Conservation (phyloP, 2,113 vertebrate genomes). For the Heloderma charlesbogerti region DNA sequence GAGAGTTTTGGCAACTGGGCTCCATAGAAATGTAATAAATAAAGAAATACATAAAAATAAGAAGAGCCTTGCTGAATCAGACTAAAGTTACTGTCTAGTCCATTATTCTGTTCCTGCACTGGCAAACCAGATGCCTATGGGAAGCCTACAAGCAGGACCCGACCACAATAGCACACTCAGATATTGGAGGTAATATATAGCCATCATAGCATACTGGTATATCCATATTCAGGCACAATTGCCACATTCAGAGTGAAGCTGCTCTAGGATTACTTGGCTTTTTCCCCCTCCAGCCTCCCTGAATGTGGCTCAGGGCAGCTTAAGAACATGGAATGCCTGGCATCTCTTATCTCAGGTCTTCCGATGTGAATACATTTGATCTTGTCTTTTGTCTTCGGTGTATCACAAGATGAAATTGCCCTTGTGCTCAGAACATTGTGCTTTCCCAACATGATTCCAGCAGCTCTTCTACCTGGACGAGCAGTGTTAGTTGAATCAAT, state of each 20-base stretch:
- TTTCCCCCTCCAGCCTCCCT: not conserved
- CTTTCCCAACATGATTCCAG: not conserved
- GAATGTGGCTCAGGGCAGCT: not conserved
- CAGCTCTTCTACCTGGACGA: not conserved
- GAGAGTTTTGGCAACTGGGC: too few species aligned
- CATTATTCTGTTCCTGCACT: too few species aligned
- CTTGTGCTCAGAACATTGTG: not conserved
- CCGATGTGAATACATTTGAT: not conserved
- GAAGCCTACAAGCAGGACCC: too few species aligned
- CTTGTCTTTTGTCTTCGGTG: not conserved
- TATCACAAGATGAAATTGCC: not conserved
- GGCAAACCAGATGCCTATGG: too few species aligned
- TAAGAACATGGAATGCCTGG: not conserved
- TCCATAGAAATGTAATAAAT: too few species aligned
- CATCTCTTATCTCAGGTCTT: not conserved
- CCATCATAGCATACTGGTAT: not conserved
- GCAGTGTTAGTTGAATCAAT: slow-evolving; percentile 13
- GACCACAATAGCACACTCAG: too few species aligned
- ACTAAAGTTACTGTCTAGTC: too few species aligned
- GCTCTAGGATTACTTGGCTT: not conserved
- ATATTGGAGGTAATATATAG: not conserved
- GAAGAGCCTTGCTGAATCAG: too few species aligned
- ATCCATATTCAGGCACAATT: not conserved
- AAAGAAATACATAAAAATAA: too few species aligned
- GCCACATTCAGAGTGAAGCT: not conserved